Evolutionary conservation across 2,888 invertebrate genomes (phyloP), one percentile per base, ranked within the genome.

Genomic region (Erynnis tages): DNA sequence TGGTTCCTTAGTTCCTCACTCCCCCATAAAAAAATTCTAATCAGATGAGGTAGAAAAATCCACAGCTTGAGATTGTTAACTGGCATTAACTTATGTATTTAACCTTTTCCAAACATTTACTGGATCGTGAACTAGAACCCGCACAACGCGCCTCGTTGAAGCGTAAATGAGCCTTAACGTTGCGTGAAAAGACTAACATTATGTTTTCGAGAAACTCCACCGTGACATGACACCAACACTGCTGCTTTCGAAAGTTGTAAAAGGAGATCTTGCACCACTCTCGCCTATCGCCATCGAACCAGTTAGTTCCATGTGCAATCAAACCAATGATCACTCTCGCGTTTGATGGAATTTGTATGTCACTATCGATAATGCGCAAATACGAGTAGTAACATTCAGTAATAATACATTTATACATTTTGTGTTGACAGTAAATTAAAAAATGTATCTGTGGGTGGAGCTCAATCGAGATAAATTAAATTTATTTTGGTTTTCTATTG

Each of bases 141-240:
- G 16, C 16, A 27, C 29, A n/a, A n/a, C n/a, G n/a, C 56, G 44
- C 56, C 52, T 48, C 57, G 54, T 53, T 57, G 55, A 54, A 55
- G 54, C 53, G 53, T 54, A 55, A 56, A 60, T 48, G 34, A 41
- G 54, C 46, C 54, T 57, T 60, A 61, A 61, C 65, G 57, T 60
- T 49, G 56, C 62, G 60, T 67, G 58, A 63, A 65, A 65, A 60
- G 47, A 56, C 44, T 56, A 58, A 47, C 60, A 58, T 62, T 59
- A 57, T 59, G 57, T 55, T 52, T 35, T 52, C 43, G 40, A 56
- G 54, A 55, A 56, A 57, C 45, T 43, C 53, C 49, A 55, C 54
- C 47, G 54, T 55, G 54, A 56, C 56, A 57, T 56, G 60, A 61
- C 54, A 62, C 57, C 58, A 53, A 53, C 52, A 46, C 48, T 56